Base-by-base conservation (phyloP, 2,797 vertebrate genomes). In the Pampus argenteus region DNA sequence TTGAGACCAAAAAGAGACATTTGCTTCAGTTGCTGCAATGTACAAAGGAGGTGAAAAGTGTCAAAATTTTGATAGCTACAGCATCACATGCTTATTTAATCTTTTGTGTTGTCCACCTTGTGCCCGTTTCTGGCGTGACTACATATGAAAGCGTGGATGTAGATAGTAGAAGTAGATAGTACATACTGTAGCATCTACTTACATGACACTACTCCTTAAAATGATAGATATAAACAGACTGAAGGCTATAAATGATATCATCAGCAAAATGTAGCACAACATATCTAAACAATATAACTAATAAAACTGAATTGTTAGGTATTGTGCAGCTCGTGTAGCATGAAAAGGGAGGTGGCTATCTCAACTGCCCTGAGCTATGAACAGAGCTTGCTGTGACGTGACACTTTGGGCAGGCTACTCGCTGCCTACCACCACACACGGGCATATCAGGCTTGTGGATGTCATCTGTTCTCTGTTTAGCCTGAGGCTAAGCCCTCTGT, bases 401-500 rank as follows among this genome's bases (percentile, higher is more conserved):
- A 62, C 5, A 3, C 47, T 64, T 34, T 9, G 9, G 9, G 47
- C 38, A 59, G 48, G 55, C 50, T 52, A 26, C 26, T 42, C 48
- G 29, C 29, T 38, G 14, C 9, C 57, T 29, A 28, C 29, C 52
- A 18, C 48, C 42, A 58, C 73, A 74, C 23, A 38, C 54, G 14
- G 57, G 71, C 58, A 58, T 63, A 62, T 67, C 61, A 45, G 40
- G 28, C 47, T 36, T 15, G 22, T 20, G 45, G 50, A 70, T 20
- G 58, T 65, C 42, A 23, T 45, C 31, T 36, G 14, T 68, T 62
- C 51, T 78, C 48, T 26, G 62, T 51, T 67, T 47, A 54, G 62
- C 51, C 64, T 60, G 18, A 42, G 9, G 17, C 58, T 64, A 64
- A 64, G 26, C 52, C 18, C 38, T 44, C 40, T 54, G 60, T 73